A percentile compares a stretch with the other conserved stretches of the same genome.
These are phyloP conservation scores for Nycticorax nycticorax DNA, from an alignment of 2,113 vertebrate species.

Conservation along the genomic window DNA sequence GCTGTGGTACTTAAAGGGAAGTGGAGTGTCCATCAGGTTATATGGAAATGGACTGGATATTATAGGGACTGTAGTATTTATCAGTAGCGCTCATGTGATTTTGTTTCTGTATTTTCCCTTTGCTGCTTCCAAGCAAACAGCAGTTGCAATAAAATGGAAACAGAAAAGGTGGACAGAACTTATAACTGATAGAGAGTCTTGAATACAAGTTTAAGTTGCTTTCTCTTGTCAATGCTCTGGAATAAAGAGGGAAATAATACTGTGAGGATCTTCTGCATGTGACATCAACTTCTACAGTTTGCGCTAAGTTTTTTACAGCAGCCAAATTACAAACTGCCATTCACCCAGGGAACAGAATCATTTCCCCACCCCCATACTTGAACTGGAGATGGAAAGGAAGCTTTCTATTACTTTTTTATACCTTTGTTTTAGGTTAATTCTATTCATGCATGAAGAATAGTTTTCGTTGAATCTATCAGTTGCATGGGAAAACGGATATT, in stretches of 20 bases:
- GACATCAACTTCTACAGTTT: not conserved
- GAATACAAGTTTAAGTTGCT: not conserved
- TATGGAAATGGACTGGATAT: not conserved
- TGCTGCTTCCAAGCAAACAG: not conserved
- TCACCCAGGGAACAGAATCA: not conserved
- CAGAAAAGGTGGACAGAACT: not conserved
- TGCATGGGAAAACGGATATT: slow-evolving; percentile 24
- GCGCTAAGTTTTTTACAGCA: not conserved
- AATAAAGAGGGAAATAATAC: not conserved
- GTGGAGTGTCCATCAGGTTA: not conserved
- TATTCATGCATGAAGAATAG: slow-evolving; percentile 1
- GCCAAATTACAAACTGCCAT: not conserved
- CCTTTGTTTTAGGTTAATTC: slow-evolving; percentile 23
- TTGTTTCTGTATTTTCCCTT: not conserved
- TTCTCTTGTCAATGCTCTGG: not conserved
- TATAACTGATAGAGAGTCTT: not conserved
- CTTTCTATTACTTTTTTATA: not conserved
- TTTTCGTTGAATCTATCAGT: slow-evolving; percentile 21
- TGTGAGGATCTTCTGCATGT: not conserved
- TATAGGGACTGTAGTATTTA: not conserved
- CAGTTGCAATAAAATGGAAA: not conserved
- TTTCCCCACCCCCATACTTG: not conserved
- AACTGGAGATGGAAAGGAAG: not conserved
- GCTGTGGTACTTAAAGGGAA: not conserved
- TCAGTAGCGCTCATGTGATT: not conserved